A percentile compares a stretch with the other conserved stretches of the same genome.
Evolutionary conservation across 2,888 invertebrate species (phyloP).

Genomic region (Polydesmus complanatus): DNA sequence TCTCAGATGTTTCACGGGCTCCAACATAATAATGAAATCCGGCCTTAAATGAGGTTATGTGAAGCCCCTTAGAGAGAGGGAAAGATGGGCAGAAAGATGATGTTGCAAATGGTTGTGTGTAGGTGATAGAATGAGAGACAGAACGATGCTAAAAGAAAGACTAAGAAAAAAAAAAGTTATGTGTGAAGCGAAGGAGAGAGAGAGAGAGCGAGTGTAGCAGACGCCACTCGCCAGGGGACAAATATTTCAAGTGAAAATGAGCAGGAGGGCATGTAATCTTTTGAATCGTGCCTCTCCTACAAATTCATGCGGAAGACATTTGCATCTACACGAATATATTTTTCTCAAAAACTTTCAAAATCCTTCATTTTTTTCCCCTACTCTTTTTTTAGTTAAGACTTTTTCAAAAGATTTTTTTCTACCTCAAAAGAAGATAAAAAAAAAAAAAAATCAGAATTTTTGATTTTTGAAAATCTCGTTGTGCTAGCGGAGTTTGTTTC

Average conservation of each 20-base stretch:
- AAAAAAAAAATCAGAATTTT: too few relatives aligned
- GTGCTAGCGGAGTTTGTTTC: not conserved
- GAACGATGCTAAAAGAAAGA: not conserved
- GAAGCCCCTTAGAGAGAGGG: too few relatives aligned
- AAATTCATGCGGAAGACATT: not conserved
- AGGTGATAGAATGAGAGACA: not conserved
- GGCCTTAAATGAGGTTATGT: too few relatives aligned
- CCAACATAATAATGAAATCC: too few relatives aligned
- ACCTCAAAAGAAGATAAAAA: not conserved
- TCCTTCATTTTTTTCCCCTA: too few relatives aligned
- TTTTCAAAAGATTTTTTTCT: not conserved
- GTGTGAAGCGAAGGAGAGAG: not conserved
- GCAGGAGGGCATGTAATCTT: not conserved
- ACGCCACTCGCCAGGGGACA: not conserved
- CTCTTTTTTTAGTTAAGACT: not conserved
- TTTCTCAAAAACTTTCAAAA: too few relatives aligned
- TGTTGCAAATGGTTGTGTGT: not conserved
- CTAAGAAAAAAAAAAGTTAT: not conserved
- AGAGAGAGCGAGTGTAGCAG: not conserved
- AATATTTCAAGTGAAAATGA: not conserved
- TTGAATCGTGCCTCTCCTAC: not conserved
- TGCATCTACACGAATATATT: not conserved
- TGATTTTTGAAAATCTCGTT: too few relatives aligned
- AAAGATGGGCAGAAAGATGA: not conserved
- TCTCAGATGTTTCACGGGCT: too few relatives aligned